Conservation (phyloP, 1,140 invertebrate genomes). For the Bathynomus jamesi region DNA sequence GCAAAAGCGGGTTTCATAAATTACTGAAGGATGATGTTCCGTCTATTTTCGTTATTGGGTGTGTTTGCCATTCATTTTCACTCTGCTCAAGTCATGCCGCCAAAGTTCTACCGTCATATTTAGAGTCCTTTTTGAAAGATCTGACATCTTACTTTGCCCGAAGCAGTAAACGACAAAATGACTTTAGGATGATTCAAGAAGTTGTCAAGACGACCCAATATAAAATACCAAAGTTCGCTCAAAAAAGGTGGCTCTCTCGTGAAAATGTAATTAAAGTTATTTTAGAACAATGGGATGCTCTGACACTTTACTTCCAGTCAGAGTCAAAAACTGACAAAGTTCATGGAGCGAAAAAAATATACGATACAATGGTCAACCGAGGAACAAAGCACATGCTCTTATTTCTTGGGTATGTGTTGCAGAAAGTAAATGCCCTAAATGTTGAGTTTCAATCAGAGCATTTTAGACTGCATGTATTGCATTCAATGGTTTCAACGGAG, state of each 20-base stretch:
- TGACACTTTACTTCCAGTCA: constrained; percentile 13
- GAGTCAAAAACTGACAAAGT: neutral
- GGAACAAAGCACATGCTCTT: constrained; percentile 16
- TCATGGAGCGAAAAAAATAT: constrained; percentile 6
- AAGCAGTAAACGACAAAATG: constrained; percentile 5
- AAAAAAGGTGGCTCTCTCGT: constrained; percentile 20
- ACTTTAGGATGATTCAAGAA: constrained; percentile 13
- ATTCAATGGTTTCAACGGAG: neutral
- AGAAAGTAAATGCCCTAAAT: constrained; percentile 8
- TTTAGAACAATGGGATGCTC: constrained; percentile 19
- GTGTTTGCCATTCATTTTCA: constrained; percentile 28
- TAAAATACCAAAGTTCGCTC: constrained; percentile 9
- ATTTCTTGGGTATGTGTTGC: constrained; percentile 8
- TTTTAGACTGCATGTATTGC: constrained; percentile 9
- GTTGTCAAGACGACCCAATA: neutral
- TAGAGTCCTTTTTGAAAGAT: constrained; percentile 14
- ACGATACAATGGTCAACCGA: neutral
- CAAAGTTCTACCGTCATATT: neutral
- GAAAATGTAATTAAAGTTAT: constrained; percentile 16
- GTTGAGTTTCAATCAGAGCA: constrained; percentile 14
- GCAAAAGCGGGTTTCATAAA: constrained; percentile 11
- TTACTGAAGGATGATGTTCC: constrained; percentile 13
- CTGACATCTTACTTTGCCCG: constrained; percentile 4
- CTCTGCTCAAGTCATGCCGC: constrained; percentile 20
- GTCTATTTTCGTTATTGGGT: constrained; percentile 25